Evolutionary conservation across 1,140 invertebrate genomes (phyloP).

Genomic region (Atta texana): DNA sequence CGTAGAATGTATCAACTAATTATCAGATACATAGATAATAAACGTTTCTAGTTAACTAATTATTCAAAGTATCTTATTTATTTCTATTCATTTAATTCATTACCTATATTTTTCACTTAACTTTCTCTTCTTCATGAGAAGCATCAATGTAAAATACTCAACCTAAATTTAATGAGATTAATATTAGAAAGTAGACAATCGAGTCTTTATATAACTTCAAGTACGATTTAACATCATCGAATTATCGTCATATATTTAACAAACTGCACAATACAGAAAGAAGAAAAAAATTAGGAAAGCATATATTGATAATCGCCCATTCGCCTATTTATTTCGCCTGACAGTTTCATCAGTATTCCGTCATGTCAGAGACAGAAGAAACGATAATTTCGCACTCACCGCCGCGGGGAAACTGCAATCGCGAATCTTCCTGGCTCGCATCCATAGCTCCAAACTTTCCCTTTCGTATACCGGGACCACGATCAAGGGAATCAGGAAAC

Average conservation of each 20-base stretch:
- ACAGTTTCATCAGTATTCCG: constrained; percentile 49
- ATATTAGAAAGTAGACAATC: constrained; percentile 54
- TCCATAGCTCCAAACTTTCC: constrained; percentile 40
- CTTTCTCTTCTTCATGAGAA: constrained; percentile 27
- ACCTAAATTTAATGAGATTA: constrained; percentile 49
- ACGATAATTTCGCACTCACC: constrained; percentile 28
- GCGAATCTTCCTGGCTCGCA: constrained; percentile 36
- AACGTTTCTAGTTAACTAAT: background rate
- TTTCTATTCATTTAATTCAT: background rate
- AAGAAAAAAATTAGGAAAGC: background rate
- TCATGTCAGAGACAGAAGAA: constrained; percentile 1
- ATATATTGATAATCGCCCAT: constrained; percentile 21
- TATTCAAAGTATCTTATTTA: constrained; percentile 10
- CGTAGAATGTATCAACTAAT: no score
- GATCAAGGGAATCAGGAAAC: constrained; percentile 32
- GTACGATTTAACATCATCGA: constrained; percentile 21
- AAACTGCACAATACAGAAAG: background rate
- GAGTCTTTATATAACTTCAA: constrained; percentile 38
- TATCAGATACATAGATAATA: background rate
- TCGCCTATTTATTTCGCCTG: constrained; percentile 42
- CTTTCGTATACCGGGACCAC: constrained; percentile 4
- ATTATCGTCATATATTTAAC: constrained; percentile 26
- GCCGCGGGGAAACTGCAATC: constrained; percentile 49
- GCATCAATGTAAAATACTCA: constrained; percentile 12
- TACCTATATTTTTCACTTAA: background rate